Percentiles rank a stretch among this genome's conserved stretches.
These are phyloP conservation scores for Drosophila nebulosa DNA, from an alignment of 1,140 invertebrate genomes.

Conservation along the genomic window DNA sequence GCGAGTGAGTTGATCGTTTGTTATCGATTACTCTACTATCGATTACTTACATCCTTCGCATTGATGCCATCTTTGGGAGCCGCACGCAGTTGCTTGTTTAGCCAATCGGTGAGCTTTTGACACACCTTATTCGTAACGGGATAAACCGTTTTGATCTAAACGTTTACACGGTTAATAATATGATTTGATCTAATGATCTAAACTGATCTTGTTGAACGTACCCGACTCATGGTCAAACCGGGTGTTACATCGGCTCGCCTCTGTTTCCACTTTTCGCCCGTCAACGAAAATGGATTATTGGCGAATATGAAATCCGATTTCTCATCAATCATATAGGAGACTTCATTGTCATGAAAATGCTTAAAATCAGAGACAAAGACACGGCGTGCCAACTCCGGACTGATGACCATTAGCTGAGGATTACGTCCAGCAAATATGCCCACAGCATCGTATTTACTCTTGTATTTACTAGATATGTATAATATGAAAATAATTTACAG, in stretches of 20 bases:
- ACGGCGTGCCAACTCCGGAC: slow-evolving; percentile 81
- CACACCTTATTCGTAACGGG: slow-evolving; percentile 71
- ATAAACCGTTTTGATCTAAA: slow-evolving; percentile 66
- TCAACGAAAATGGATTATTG: slow-evolving; percentile 81
- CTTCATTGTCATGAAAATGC: slow-evolving; percentile 80
- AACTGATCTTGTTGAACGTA: slow-evolving; percentile 23
- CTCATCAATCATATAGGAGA: slow-evolving; percentile 58
- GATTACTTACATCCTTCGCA: slow-evolving; percentile 52
- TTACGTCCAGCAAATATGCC: slow-evolving; percentile 53
- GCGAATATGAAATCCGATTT: slow-evolving; percentile 81
- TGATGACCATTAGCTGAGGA: slow-evolving; percentile 81
- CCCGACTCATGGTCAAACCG: slow-evolving; percentile 82
- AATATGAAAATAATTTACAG: too few relatives aligned
- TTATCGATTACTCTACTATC: too few relatives aligned
- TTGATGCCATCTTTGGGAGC: slow-evolving; percentile 46
- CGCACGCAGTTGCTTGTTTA: slow-evolving; percentile 45
- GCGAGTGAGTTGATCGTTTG: not conserved
- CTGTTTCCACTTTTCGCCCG: slow-evolving; percentile 83
- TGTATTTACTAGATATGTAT: slow-evolving; percentile 43
- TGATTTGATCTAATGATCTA: too few relatives aligned
- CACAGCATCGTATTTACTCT: slow-evolving; percentile 60
- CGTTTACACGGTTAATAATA: too few relatives aligned
- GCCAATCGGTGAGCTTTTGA: slow-evolving; percentile 47
- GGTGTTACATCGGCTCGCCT: slow-evolving; percentile 82
- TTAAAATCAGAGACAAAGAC: slow-evolving; percentile 82